phyloP scores from a whole-genome alignment of 92 coral and sea anemone genomes.

The Zoanthus sociatus region DNA sequence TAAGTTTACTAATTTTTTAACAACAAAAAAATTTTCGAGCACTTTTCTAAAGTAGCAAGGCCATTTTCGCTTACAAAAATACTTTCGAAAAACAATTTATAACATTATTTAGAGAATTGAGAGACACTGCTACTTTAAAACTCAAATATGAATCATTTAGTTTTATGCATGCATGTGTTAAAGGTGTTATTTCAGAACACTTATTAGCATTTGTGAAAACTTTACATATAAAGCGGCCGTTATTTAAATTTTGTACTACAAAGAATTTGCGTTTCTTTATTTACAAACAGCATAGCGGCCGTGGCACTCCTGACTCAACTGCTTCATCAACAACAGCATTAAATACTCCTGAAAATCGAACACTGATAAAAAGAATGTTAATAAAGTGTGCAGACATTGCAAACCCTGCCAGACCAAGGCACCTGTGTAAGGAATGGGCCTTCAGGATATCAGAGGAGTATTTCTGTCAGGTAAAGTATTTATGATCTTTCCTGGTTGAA shows the following conservation, averaged over 20 bases:
- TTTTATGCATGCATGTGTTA: no score
- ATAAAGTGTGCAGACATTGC: constrained; percentile 99
- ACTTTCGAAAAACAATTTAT: no score
- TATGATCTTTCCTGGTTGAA: no score
- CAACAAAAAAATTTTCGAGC: no score
- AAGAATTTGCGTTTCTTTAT: not conserved
- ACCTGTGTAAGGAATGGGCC: constrained; percentile 97
- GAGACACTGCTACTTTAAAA: not conserved
- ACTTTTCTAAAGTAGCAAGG: no score
- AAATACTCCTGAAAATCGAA: constrained; percentile 97
- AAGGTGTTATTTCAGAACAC: no score
- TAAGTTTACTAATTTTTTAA: no score
- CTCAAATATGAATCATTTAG: not conserved
- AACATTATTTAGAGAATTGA: no score
- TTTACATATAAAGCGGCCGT: no score
- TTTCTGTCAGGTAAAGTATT: constrained; percentile 84
- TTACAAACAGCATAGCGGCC: constrained; percentile 85
- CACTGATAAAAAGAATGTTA: constrained; percentile 94
- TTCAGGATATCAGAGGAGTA: constrained; percentile 98
- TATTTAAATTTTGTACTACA: not conserved
- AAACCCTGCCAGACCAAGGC: constrained; percentile 95
- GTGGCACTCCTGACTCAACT: constrained; percentile 97
- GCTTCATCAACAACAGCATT: constrained; percentile 88
- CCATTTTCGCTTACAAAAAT: no score
- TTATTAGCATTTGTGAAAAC: no score